Evolutionary conservation across 2,797 vertebrate genomes (phyloP).

Genomic region (Kryptolebias ocellatus): DNA sequence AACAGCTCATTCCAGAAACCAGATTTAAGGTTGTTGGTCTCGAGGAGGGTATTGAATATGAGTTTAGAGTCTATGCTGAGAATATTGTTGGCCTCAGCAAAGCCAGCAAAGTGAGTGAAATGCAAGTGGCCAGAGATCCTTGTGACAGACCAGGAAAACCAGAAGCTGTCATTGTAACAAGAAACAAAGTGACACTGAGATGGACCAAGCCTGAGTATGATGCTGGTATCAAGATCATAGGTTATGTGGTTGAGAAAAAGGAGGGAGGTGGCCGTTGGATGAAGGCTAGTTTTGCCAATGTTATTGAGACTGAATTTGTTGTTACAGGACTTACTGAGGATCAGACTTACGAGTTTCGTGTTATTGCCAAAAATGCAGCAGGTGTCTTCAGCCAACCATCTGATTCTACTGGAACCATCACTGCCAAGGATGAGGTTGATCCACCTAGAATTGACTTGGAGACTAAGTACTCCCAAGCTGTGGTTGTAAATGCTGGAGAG

Average conservation of each 20-base stretch:
- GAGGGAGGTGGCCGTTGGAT: conserved; percentile 95
- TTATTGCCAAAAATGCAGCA: conserved; percentile 96
- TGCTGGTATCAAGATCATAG: conserved; percentile 95
- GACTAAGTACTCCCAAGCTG: conserved; percentile 89
- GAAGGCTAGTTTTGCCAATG: conserved; percentile 97
- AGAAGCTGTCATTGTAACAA: conserved; percentile 94
- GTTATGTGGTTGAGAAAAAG: conserved; percentile 97
- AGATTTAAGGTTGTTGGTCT: conserved; percentile 91
- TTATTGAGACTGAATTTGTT: conserved; percentile 93
- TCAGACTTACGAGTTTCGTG: conserved; percentile 94
- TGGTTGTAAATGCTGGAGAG: conserved; percentile 93
- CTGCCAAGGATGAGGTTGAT: conserved; percentile 95
- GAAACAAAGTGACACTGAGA: conserved; percentile 91
- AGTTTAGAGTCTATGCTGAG: conserved; percentile 96
- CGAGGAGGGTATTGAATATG: conserved; percentile 98
- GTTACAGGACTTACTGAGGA: conserved; percentile 93
- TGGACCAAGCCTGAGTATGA: conserved; percentile 96
- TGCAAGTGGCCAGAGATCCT: conserved; percentile 93
- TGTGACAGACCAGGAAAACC: conserved; percentile 95
- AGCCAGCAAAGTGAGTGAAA: conserved; percentile 91
- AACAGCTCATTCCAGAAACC: conserved; percentile 91
- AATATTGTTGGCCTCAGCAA: conserved; percentile 96
- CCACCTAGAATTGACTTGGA: conserved; percentile 95
- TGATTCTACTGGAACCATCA: conserved; percentile 94
- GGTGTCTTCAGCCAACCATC: conserved; percentile 92